Evolutionary conservation across 1,140 invertebrate genomes (phyloP).

Genomic region (Campoletis sonorensis): DNA sequence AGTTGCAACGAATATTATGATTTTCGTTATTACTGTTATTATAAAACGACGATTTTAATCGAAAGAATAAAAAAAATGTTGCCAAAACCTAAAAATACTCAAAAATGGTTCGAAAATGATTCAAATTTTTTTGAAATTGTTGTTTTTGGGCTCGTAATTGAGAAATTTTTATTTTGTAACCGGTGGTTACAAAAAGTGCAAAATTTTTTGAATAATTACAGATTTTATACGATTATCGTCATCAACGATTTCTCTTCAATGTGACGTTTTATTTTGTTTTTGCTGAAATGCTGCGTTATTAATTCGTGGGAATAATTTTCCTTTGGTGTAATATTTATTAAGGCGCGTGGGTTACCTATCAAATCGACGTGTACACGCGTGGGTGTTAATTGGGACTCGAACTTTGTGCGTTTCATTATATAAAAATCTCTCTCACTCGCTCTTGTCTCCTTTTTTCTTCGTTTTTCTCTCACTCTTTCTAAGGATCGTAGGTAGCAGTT

Average conservation of each 20-base stretch:
- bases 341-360: neutral
- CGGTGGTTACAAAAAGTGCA: neutral
- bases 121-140: no score
- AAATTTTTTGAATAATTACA: neutral
- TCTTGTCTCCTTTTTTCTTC: neutral
- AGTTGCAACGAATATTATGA: no score
- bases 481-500: conserved; percentile 40
- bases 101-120: no score
- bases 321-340: neutral
- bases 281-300: neutral
- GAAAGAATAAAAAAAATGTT: no score
- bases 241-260: neutral
- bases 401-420: conserved; percentile 26
- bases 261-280: neutral
- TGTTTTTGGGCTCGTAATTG: no score
- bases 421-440: neutral
- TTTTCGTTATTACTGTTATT: no score
- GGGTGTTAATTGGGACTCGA: conserved; percentile 60
- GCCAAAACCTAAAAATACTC: no score
- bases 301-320: conserved; percentile 57
- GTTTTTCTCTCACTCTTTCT: neutral
- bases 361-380: conserved; percentile 19
- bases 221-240: neutral
- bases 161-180: no score
- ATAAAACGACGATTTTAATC: no score